phyloP scores from a whole-genome alignment of 2,888 invertebrate species.

The Nephrotoma appendiculata region DNA sequence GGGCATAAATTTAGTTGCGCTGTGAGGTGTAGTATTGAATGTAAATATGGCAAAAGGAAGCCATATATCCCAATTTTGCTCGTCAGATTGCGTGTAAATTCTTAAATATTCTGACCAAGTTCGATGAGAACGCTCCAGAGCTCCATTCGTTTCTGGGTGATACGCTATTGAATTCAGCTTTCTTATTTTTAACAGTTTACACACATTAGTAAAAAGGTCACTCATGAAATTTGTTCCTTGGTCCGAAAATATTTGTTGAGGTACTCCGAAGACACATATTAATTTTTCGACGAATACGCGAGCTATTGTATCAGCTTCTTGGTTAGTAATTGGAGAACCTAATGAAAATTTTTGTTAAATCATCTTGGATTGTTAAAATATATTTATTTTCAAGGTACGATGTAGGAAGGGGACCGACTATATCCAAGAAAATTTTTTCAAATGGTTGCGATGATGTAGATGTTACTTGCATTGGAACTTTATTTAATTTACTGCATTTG shows the following conservation, averaged over 20 bases:
- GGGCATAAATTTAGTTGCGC: too few species aligned
- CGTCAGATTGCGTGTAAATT: not conserved
- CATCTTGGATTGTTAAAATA: not conserved
- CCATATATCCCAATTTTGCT: not conserved
- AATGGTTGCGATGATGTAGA: not conserved
- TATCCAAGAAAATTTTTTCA: not conserved
- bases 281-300: not conserved
- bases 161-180: not conserved
- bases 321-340: not conserved
- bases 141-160: not conserved
- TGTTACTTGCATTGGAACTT: not conserved
- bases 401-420: not conserved
- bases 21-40: not conserved
- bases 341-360: not conserved
- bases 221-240: not conserved
- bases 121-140: not conserved
- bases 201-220: not conserved
- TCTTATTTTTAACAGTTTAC: not conserved
- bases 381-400: not conserved
- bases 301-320: not conserved
- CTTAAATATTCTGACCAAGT: not conserved
- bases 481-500: not conserved
- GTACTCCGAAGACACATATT: not conserved
- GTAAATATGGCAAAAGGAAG: not conserved
- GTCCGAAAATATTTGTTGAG: not conserved